A percentile compares a stretch with the other conserved stretches of the same genome.
Conservation (phyloP, 2,888 invertebrate species). For the Sinelater perroti region DNA sequence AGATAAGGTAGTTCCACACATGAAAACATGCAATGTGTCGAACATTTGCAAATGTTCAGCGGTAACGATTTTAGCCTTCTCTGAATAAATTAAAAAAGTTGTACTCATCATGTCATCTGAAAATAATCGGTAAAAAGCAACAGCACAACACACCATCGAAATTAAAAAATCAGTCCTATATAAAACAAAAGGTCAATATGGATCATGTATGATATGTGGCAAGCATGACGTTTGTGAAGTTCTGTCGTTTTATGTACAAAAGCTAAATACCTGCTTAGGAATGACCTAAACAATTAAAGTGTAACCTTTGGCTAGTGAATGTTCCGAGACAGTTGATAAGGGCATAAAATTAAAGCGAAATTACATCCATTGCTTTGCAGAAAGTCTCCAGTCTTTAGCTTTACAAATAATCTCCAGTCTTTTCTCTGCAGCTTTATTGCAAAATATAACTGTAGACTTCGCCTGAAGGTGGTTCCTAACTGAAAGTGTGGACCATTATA, state of each 20-base stretch:
- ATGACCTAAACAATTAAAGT: slow-evolving; percentile 30
- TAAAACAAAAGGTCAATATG: slow-evolving; percentile 6
- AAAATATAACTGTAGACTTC: slow-evolving; percentile 24
- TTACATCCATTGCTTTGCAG: slow-evolving; percentile 20
- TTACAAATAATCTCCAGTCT: slow-evolving; percentile 32
- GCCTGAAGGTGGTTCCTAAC: no score
- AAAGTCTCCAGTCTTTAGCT: slow-evolving; percentile 29
- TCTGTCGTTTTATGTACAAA: slow-evolving; percentile 28
- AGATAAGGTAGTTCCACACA: slow-evolving; percentile 7
- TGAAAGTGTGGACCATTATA: no score
- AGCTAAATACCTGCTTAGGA: slow-evolving; percentile 32
- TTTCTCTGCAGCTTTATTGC: slow-evolving; percentile 26
- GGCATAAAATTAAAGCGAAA: slow-evolving; percentile 23
- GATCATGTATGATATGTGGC: slow-evolving; percentile 29
- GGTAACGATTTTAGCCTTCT: no score
- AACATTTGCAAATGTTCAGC: no score
- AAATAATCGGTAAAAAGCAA: neutral
- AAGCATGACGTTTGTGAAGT: slow-evolving; percentile 27
- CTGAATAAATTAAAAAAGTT: no score
- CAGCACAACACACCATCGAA: neutral
- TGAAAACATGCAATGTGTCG: slow-evolving; percentile 1
- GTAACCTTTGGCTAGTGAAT: slow-evolving; percentile 32
- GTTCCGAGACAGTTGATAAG: slow-evolving; percentile 23
- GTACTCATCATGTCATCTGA: no score
- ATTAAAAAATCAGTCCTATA: slow-evolving; percentile 9